Percentiles rank a stretch among this genome's conserved stretches.
These are phyloP conservation scores for Pristionchus fissidentatus DNA, from an alignment of 2,888 invertebrate species.

Conservation along the genomic window DNA sequence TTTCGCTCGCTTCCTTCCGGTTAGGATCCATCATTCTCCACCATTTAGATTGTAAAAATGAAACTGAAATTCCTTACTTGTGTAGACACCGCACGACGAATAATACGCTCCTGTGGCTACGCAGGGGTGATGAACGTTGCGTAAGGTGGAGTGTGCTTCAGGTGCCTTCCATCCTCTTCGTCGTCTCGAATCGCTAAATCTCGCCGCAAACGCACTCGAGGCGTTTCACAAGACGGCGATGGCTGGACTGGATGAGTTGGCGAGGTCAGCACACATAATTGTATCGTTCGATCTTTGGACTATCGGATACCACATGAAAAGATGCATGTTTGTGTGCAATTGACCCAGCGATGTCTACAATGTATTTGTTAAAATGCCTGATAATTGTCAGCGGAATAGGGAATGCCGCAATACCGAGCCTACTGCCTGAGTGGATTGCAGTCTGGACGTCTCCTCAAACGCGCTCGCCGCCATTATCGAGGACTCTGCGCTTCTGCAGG, in stretches of 20 bases:
- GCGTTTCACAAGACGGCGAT: slow-evolving; percentile 48
- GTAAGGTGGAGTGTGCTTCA: not conserved
- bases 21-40: not conserved
- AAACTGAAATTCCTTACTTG: not conserved
- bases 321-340: not conserved
- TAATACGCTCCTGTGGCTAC: not conserved
- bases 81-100: no score
- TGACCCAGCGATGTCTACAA: no score
- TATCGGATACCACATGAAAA: not conserved
- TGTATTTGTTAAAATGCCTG: no score
- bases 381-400: not conserved
- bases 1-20: slow-evolving; percentile 43
- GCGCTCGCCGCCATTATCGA: slow-evolving; percentile 36
- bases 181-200: slow-evolving; percentile 22
- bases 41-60: not conserved
- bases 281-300: not conserved
- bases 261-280: not conserved
- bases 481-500: slow-evolving; percentile 38
- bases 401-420: not conserved
- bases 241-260: slow-evolving; percentile 46
- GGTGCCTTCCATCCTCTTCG: slow-evolving; percentile 47
- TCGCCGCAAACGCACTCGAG: slow-evolving; percentile 28
- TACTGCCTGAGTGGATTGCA: slow-evolving; percentile 8
- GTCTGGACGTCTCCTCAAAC: slow-evolving; percentile 44
- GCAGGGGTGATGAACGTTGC: not conserved